Conservation (phyloP, 2,888 invertebrate species). For the Crematogaster levior region DNA sequence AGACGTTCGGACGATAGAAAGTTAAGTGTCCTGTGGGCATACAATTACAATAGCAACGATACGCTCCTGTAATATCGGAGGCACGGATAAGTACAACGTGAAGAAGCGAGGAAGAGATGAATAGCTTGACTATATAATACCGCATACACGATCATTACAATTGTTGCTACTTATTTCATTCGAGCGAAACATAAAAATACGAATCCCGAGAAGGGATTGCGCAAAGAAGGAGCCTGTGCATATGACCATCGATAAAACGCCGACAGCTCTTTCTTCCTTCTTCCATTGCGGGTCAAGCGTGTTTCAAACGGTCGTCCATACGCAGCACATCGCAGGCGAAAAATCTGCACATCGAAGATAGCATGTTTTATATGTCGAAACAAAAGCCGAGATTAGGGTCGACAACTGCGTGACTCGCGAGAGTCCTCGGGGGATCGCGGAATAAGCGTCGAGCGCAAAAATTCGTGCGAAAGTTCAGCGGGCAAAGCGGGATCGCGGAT, state of each 20-base stretch:
- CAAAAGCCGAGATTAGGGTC: slow-evolving; percentile 58
- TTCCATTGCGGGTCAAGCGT: slow-evolving; percentile 34
- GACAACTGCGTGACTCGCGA: slow-evolving; percentile 23
- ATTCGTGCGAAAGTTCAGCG: slow-evolving; percentile 2
- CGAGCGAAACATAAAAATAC: slow-evolving; percentile 17
- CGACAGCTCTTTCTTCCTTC: background rate
- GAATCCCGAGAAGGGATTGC: slow-evolving; percentile 1
- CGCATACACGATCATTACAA: slow-evolving; percentile 39
- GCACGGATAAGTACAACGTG: slow-evolving; percentile 3
- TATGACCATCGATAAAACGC: slow-evolving; percentile 29
- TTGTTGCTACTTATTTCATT: slow-evolving; percentile 49
- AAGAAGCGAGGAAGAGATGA: slow-evolving; percentile 21
- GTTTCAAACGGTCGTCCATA: background rate
- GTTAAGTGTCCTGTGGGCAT: slow-evolving; percentile 47
- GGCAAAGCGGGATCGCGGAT: background rate
- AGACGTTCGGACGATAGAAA: slow-evolving; percentile 66
- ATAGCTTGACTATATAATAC: slow-evolving; percentile 13
- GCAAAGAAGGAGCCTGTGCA: slow-evolving; percentile 12
- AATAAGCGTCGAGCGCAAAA: background rate
- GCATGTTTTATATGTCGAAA: slow-evolving; percentile 62
- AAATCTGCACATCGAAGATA: slow-evolving; percentile 61
- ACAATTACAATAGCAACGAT: slow-evolving; percentile 50
- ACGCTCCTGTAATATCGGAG: slow-evolving; percentile 48
- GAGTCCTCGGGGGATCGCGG: background rate
- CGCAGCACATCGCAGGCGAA: slow-evolving; percentile 32